A percentile compares a stretch with the other conserved stretches of the same genome.
phyloP scores from a whole-genome alignment of 2,888 invertebrate genomes.

The Penaeus monodon region DNA sequence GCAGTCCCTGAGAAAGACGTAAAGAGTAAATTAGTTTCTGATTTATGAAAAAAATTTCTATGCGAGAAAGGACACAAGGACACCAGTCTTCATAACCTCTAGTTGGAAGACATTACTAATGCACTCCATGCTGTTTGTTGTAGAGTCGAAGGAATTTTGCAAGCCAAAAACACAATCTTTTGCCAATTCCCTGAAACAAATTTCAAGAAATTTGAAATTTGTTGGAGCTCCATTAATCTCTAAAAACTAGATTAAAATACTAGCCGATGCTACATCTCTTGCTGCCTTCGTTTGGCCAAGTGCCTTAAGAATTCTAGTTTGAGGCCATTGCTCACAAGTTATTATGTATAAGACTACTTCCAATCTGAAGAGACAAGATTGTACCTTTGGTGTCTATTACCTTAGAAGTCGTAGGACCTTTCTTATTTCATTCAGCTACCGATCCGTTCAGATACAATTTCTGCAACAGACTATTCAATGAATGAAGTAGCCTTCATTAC shows the following conservation, averaged over 20 bases:
- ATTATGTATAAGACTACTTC: conserved; percentile 38
- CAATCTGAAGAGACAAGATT: not conserved
- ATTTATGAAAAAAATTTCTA: too few species aligned
- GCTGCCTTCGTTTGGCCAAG: not conserved
- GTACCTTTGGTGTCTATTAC: fast-evolving
- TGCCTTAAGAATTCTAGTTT: not conserved
- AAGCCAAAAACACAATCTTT: conserved; percentile 5
- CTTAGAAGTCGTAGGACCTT: too few species aligned
- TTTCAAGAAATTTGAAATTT: too few species aligned
- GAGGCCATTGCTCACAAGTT: not conserved
- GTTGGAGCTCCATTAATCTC: too few species aligned
- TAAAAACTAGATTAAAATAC: too few species aligned
- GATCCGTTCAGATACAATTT: too few species aligned
- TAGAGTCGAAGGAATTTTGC: conserved; percentile 9
- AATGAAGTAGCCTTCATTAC: too few species aligned
- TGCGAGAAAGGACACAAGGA: too few species aligned
- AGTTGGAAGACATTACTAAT: conserved; percentile 1
- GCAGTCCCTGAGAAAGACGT: not conserved
- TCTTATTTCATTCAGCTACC: too few species aligned
- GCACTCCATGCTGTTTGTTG: not conserved
- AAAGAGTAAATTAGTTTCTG: too few species aligned
- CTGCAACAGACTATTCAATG: too few species aligned
- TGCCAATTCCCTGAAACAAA: conserved; percentile 9
- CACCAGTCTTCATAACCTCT: conserved; percentile 5
- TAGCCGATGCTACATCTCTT: conserved; percentile 27